A percentile compares a stretch with the other conserved stretches of the same genome.
Conservation (phyloP, 2,888 invertebrate genomes). For the Laothoe populi region DNA sequence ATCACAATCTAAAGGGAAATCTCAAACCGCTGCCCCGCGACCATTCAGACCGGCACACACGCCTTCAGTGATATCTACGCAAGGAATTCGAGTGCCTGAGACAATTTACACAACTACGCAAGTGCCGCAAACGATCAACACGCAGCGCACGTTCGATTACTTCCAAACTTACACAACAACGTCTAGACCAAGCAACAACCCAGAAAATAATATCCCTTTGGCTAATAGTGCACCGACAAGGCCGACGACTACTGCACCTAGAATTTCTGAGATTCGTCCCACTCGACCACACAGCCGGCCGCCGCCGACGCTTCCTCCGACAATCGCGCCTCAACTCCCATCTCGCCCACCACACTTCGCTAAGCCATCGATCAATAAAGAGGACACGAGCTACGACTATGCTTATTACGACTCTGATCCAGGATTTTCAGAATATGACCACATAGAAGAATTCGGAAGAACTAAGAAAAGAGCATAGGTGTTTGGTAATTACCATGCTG, state of each 20-base stretch:
- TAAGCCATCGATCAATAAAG: constrained; percentile 83
- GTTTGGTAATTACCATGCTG: constrained; percentile 19
- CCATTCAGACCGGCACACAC: constrained; percentile 71
- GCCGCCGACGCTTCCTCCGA: constrained; percentile 46
- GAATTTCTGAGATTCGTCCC: constrained; percentile 53
- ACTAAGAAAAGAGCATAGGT: constrained; percentile 76
- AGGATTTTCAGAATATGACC: constrained; percentile 84
- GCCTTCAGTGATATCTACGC: constrained; percentile 45
- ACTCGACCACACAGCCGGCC: constrained; percentile 51
- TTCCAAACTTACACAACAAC: constrained; percentile 76
- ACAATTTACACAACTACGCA: constrained; percentile 62
- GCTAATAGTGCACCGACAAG: constrained; percentile 49
- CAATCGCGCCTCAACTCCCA: constrained; percentile 49
- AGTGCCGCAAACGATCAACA: constrained; percentile 57
- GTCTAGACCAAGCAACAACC: constrained; percentile 60
- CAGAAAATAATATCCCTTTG: constrained; percentile 51
- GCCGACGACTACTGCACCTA: constrained; percentile 55
- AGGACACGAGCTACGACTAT: constrained; percentile 91
- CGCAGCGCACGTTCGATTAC: constrained; percentile 71
- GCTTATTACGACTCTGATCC: constrained; percentile 92
- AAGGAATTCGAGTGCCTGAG: constrained; percentile 57
- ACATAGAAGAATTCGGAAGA: constrained; percentile 87
- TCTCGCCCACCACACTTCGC: constrained; percentile 58
- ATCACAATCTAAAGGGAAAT: constrained; percentile 64
- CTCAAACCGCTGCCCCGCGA: constrained; percentile 68